Evolutionary conservation across 2,888 invertebrate species (phyloP).

Genomic region (Amiota mariae): DNA sequence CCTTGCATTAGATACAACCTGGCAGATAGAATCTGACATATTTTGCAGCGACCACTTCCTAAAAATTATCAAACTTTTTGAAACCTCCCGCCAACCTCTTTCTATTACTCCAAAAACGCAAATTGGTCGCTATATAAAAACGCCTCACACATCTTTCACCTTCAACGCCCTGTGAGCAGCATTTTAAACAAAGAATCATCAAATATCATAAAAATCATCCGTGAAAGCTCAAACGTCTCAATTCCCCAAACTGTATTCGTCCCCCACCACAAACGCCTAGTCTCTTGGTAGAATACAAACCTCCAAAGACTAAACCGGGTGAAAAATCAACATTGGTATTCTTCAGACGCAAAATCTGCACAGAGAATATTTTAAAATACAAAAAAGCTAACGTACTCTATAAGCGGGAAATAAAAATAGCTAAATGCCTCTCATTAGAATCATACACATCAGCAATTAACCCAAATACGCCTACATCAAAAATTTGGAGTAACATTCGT

Average conservation of each 20-base stretch:
- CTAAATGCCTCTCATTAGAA: neutral
- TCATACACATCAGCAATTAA: slow-evolving; percentile 16
- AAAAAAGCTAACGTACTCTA: slow-evolving; percentile 17
- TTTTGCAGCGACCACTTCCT: slow-evolving; percentile 29
- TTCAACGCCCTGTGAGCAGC: neutral
- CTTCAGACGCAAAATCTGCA: slow-evolving; percentile 6
- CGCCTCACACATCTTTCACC: neutral
- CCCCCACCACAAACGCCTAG: neutral
- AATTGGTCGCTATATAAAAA: slow-evolving; percentile 1
- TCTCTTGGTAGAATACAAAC: slow-evolving; percentile 23
- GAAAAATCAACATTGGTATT: neutral
- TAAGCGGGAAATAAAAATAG: slow-evolving; percentile 12
- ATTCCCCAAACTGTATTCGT: slow-evolving; percentile 8
- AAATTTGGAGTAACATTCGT: slow-evolving; percentile 11
- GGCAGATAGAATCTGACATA: slow-evolving; percentile 9
- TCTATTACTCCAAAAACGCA: too few relatives aligned
- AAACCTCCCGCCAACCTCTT: too few relatives aligned
- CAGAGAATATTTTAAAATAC: slow-evolving; percentile 7
- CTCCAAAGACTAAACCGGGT: neutral
- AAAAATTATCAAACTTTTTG: too few relatives aligned
- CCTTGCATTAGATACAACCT: slow-evolving; percentile 5
- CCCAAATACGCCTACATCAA: slow-evolving; percentile 1
- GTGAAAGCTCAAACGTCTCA: neutral
- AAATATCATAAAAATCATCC: slow-evolving; percentile 24
- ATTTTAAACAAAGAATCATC: slow-evolving; percentile 25